Evolutionary conservation across 2,113 vertebrate species (phyloP).

Genomic region (Atlantisia rogersi): DNA sequence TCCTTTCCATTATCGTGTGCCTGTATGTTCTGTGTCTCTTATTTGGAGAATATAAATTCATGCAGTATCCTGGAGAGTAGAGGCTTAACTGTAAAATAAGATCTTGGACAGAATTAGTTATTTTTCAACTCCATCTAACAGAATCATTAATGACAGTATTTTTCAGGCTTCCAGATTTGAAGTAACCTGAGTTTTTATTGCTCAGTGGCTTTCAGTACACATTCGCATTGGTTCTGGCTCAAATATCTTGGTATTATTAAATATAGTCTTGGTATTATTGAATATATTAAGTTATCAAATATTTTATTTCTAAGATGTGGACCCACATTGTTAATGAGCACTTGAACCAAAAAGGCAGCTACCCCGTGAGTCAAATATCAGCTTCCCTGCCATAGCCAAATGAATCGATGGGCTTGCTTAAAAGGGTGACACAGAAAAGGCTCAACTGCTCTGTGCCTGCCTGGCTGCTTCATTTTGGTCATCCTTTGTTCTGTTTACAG

Average conservation of each 20-base stretch:
- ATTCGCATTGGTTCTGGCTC: neutral
- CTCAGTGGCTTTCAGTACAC: neutral
- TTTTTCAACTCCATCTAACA: neutral
- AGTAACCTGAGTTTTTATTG: neutral
- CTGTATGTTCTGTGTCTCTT: neutral
- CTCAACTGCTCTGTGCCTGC: neutral
- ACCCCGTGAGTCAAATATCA: neutral
- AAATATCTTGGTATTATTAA: neutral
- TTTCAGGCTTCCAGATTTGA: neutral
- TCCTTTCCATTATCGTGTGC: neutral
- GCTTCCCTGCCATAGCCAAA: neutral
- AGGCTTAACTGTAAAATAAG: neutral
- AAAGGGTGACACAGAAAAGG: neutral
- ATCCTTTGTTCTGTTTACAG: conserved; percentile 62
- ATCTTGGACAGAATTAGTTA: neutral
- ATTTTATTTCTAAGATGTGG: neutral
- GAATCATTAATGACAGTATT: neutral
- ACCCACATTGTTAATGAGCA: neutral
- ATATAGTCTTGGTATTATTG: too few relatives aligned
- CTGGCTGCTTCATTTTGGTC: neutral
- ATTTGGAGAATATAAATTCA: neutral
- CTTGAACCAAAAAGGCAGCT: neutral
- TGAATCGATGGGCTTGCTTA: neutral
- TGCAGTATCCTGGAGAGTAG: neutral
- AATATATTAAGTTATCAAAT: too few relatives aligned